phyloP scores from a whole-genome alignment of 2,113 vertebrate genomes.

The rabbit (Oryctolagus cuniculus) region mOryCun1.1 NC_091447.1:57821501-57822000 shows the following conservation, averaged over 20 bases:
- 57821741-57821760: accelerated
- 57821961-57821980: too few relatives aligned
- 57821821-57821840: neutral
- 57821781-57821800: accelerated
- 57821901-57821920: neutral
- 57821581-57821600: too few relatives aligned
- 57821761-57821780: accelerated
- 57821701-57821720: neutral
- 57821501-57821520: neutral
- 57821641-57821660: too few relatives aligned
- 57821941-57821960: neutral
- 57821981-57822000: neutral
- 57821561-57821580: accelerated
- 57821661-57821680: neutral
- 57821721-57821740: accelerated
- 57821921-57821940: accelerated
- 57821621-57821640: neutral
- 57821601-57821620: too few relatives aligned
- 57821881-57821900: neutral
- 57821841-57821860: neutral
- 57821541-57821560: accelerated
- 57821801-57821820: accelerated
- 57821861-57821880: too few relatives aligned
- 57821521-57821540: neutral
- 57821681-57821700: neutral